Conservation (phyloP, 2,888 invertebrate species). For the Litoditis marina region DNA sequence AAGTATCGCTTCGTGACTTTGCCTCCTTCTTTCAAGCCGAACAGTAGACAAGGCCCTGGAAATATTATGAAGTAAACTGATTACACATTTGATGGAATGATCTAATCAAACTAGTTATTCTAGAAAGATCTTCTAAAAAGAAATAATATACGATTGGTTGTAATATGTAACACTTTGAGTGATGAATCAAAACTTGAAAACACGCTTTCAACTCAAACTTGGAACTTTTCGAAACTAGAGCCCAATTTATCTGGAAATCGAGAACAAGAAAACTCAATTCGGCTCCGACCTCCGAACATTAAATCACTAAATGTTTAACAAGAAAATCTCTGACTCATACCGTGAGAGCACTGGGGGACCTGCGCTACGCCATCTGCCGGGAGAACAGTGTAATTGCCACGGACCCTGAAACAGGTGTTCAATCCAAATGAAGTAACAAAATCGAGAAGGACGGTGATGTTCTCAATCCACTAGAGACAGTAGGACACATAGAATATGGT, state of each 20-base stretch:
- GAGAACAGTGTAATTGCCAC: conserved; percentile 34
- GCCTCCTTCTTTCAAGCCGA: conserved; percentile 32
- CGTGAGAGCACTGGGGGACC: conserved; percentile 42
- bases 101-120: too few species aligned
- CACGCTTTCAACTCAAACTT: too few species aligned
- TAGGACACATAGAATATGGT: too few species aligned
- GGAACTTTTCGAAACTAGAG: too few species aligned
- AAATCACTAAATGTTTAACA: background rate
- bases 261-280: too few species aligned
- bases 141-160: too few species aligned
- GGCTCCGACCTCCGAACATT: too few species aligned
- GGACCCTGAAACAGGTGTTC: conserved; percentile 16
- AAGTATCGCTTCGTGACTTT: conserved; percentile 24
- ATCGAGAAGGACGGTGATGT: background rate
- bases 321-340: conserved; percentile 20
- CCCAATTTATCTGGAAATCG: too few species aligned
- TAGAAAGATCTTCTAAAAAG: too few species aligned
- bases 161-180: too few species aligned
- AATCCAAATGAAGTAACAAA: background rate
- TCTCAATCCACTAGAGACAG: too few species aligned
- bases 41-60: conserved; percentile 54
- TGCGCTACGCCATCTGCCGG: conserved; percentile 25
- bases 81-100: background rate
- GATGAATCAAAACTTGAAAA: too few species aligned
- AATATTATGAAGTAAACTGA: background rate